Base-by-base conservation (phyloP, 2,797 vertebrate species). In the Trematomus bernacchii region DNA sequence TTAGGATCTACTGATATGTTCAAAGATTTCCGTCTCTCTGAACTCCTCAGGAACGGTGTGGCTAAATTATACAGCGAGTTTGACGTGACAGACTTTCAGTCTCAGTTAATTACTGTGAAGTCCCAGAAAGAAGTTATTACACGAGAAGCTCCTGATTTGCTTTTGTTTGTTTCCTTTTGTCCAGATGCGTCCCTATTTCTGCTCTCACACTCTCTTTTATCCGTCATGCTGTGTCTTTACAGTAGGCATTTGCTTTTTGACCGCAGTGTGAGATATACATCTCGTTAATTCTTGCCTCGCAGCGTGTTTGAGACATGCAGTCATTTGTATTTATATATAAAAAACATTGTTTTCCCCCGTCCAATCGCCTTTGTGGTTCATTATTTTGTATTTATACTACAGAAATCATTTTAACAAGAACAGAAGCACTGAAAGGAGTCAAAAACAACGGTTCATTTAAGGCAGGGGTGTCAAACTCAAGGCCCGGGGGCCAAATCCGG, bases 231-330 rank as follows among this genome's bases (percentile, higher is more conserved):
- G 33, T 2, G 27, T 78, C 50, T 74, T 67, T 43, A 46, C 44
- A 61, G 27, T 61, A 58, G 71, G 21, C 57, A 66, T 67, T 88
- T 85, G 75, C 54, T 70, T 81, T 78, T 60, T 82, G 79, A 73
- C 76, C 77, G 71, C 68, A 76, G 33, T 80, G 79, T 52, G 67
- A 66, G 80, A 88, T 89, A 78, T 79, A 85, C 78, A 83, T 91
- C 89, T 93, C 63, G 69, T 91, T 93, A 93, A 91, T 92, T 92
- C 86, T 60, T 92, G 86, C 89, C 89, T 93, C 7, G 58, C 72
- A 89, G 89, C 83, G 14, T 83, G 92, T 90, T 80, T 79, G 73
- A 89, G 86, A 90, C 66, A 75, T 37, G 55, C 68, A 66, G 47
- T 61, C 43, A n/a, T 73, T 73, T 80, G 60, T 76, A 53, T 85